Base-by-base conservation (phyloP, 2,888 invertebrate genomes). In the Epinotia brunnichana region DNA sequence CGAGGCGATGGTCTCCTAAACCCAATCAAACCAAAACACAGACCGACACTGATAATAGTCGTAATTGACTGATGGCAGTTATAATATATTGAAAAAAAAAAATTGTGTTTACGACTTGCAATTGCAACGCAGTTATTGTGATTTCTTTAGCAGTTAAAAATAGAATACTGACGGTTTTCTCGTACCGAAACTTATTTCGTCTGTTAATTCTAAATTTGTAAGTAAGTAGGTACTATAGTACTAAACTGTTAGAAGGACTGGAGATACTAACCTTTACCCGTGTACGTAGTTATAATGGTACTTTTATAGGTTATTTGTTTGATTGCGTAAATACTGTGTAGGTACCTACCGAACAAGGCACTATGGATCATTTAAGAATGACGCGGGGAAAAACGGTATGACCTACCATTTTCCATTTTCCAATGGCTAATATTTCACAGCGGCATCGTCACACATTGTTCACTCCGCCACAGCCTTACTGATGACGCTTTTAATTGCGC, bases 401-500 rank as follows among this genome's bases (percentile, higher is more conserved):
- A 56, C 17, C 15, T 51, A 48, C 56, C 35, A 59, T 57, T 64
- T 59, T 51, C 57, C 48, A 35, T 64, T 70, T 64, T 48, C n/a
- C 21, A 64, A 24, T 41, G 29, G 63, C 19, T 48, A n/a, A 24
- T 19, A 35, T 63, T 51, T 59, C 61, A 54, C 15, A n/a, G n/a
- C n/a, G n/a, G 7, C 24, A 67, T 17, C 72, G 72, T 68, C 72
- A 72, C 62, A 44, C 41, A 67, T 60, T 71, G 60, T 60, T 21
- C 39, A 15, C 48, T 56, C 56, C 61, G 56, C 44, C 48, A 68
- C 41, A 72, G 44, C 56, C 54, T 19, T 41, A 60, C 15, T 21
- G 67, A 56, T 67, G 67, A 67, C 72, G 67, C 24, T 9, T 54
- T n/a, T 71, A 68, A 67, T 68, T 68, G 72, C 72, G 72, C 67